Evolutionary conservation across 1,140 invertebrate genomes (phyloP), one percentile per base, ranked within the genome.

Genomic region (Drosophila sechellia): DNA sequence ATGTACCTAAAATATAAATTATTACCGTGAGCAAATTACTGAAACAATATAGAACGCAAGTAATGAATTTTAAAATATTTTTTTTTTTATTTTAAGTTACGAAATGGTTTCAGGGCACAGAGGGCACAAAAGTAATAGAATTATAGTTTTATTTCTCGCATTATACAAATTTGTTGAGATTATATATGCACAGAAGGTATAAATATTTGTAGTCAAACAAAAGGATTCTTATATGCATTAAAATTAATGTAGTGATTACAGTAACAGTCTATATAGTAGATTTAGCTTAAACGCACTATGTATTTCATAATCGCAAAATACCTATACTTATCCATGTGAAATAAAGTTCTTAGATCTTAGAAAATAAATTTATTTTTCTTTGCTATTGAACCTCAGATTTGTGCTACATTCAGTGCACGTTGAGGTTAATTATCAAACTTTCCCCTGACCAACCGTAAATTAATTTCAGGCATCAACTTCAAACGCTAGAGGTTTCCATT

Each of bases 1-100:
- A 80, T 59, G 81, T 70, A 86, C 80, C 80, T 84, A 81, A 60
- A 55, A 66, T 61, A 56, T 20, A 69, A 72, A 60, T 20, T 42
- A 59, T 12, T 40, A 53, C 57, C 15, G 12, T 27, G 17, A 25
- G 4, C 4, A 43, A 35, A 50, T 40, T 65, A 64, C 34, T 37
- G 15, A 8, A 42, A 35, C 25, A 17, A 25, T 31, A 17, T 40
- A 54, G 37, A 13, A 39, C 4, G 27, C 15, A 42, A 54, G 37
- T 34, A 6, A 64, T 31, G 5, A 54, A 15, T n/a, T 31, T 10
- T 2, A 2, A 31, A 4, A 54, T 35, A 35, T 11, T 17, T 25
- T 20, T 6, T 55, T 59, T 66, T 37, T 11, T 46, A 37, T 20
- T 53, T 73, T 72, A 31, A 10, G 31, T 54, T 34, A 37, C 42